phyloP scores from a whole-genome alignment of 2,113 vertebrate species.

The Chloropsis cyanopogon region DNA sequence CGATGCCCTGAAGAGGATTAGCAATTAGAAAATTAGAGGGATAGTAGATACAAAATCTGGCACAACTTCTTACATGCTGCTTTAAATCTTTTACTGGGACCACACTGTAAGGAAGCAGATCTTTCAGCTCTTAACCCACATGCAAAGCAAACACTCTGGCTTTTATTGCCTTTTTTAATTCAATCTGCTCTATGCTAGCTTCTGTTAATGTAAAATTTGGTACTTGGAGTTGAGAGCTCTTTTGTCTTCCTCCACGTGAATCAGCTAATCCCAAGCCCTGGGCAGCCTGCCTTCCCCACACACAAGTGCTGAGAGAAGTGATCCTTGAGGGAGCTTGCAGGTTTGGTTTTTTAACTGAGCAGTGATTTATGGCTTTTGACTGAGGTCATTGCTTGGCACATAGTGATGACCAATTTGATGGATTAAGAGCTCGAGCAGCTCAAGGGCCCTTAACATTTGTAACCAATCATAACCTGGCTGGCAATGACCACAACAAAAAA shows the following conservation, averaged over 20 bases:
- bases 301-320: neutral
- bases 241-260: neutral
- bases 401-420: neutral
- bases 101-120: neutral
- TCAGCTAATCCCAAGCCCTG: neutral
- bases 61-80: neutral
- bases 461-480: slow-evolving; percentile 28
- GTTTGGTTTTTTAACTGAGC: neutral
- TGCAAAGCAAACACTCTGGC: neutral
- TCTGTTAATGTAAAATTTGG: neutral
- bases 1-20: neutral
- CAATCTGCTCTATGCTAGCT: neutral
- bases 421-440: slow-evolving; percentile 3
- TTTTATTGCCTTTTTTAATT: neutral
- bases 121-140: neutral
- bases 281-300: neutral
- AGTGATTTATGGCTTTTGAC: slow-evolving; percentile 32
- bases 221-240: neutral
- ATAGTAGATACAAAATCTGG: neutral
- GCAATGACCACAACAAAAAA: neutral
- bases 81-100: neutral
- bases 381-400: slow-evolving; percentile 42
- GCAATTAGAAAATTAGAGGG: neutral
- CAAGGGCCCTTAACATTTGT: slow-evolving; percentile 23
- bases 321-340: neutral